Evolutionary conservation across 2,888 invertebrate species (phyloP), one percentile per base, ranked within the genome.

Genomic region (Archips xylosteana): DNA sequence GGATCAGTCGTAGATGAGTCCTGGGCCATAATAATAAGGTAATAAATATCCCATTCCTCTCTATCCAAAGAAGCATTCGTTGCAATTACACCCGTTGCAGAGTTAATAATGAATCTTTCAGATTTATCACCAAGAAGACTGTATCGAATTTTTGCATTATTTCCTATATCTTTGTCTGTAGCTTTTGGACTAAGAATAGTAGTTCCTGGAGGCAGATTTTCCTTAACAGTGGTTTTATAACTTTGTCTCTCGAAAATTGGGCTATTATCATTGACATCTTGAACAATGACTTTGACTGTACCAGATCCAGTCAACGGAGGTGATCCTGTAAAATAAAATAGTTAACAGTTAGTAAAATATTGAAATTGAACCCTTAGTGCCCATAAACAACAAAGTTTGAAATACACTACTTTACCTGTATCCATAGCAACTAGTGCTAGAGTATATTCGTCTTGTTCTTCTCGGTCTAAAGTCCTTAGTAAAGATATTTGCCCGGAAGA

Each of bases 241-340:
- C 96, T 96, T 84, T 97, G 97, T 70, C 97, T 95, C 81, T 96
- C 96, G 88, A 99, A 99, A 81, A 97, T 96, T 0, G 99, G 99
- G 79, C 96, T 96, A 88, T 99, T 98, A 87, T 99, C 99, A 89
- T 99, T 99, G 73, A 98, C 97, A 89, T 99, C 99, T 91, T 98
- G 97, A 10, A 99, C 98, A 70, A 97, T 95, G 74, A 99, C 97
- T 83, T 96, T 96, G 1, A 99, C 97, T 65, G 97, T 97, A 54
- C 99, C 99, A 4, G 98, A 97, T 65, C 99, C 99, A 2, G 98
- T 98, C 72, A 99, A 93, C 2, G 98, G 97, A 23, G 99, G 98
- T 32, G 97, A 97, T 72, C 98, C 99, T 98, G 95, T 12, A 60
- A 95, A 95, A 76, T 78, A 81, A 76, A 80, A 79, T 78, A 23